Evolutionary conservation across 2,113 vertebrate genomes (phyloP).

Genomic region (Notarius lentiginosus): DNA sequence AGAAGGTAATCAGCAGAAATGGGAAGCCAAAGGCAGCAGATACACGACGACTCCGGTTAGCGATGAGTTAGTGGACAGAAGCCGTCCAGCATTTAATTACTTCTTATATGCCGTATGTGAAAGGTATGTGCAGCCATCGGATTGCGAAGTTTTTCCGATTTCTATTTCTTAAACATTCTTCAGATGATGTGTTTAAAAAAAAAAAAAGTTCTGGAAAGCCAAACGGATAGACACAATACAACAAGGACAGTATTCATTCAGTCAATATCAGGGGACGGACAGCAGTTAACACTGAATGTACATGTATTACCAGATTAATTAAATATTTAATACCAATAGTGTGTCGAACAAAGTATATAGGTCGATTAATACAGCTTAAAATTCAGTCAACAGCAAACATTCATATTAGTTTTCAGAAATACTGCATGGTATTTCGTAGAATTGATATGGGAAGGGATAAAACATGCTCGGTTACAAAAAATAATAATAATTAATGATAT

Average conservation of each 20-base stretch:
- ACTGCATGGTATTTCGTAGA: neutral
- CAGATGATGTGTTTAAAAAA: neutral
- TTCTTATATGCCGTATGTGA: constrained; percentile 32
- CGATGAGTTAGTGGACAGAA: neutral
- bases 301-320: neutral
- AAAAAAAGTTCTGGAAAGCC: neutral
- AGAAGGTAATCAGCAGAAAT: constrained; percentile 68
- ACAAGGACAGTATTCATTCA: neutral
- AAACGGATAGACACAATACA: neutral
- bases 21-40: constrained; percentile 71
- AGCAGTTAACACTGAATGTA: neutral
- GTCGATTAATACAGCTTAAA: neutral
- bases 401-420: neutral
- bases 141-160: neutral
- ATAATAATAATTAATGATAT: neutral
- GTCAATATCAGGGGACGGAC: neutral
- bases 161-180: neutral
- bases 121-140: neutral
- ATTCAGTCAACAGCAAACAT: neutral
- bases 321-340: neutral
- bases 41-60: constrained; percentile 50
- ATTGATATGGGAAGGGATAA: neutral
- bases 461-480: neutral
- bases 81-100: constrained; percentile 32
- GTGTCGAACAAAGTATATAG: neutral